Evolutionary conservation across 2,113 vertebrate species (phyloP), one percentile per base, ranked within the genome.

Genomic region (Aix galericulata): DNA sequence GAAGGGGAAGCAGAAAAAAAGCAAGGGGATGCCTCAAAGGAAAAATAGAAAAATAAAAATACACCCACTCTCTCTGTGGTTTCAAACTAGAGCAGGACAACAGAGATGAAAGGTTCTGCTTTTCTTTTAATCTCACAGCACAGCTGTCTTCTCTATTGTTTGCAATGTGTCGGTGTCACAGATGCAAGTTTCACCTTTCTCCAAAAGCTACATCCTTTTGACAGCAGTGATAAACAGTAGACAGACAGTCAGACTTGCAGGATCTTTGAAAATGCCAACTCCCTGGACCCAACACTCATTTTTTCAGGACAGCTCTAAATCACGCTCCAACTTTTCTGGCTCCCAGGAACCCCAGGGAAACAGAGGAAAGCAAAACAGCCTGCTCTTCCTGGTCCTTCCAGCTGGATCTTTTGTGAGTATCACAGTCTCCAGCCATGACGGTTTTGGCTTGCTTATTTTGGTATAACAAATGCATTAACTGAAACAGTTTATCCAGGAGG

Each of bases 61-160:
- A 76, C 50, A 80, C 82, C 73, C 52, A 67, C 55, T 80, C 50
- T 91, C 58, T 93, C 59, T 77, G 79, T 86, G 73, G 53, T 94
- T 95, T 83, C 52, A 74, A 96, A 93, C 59, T 68, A 38, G 75
- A 95, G 46, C 79, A 81, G 52, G 91, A 55, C 72, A 81, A 21
- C 9, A 42, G 56, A 91, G 86, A 95, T 96, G 74, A 97, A 97
- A 95, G 81, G 46, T 60, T 76, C 66, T 87, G 26, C 53, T 91
- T 78, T 77, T 55, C 94, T 83, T 95, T 95, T 94, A 94, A 96
- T 91, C 93, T 96, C 82, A 16, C 46, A 22, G n/a, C 25, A 72
- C 93, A 94, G 79, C 85, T 88, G 85, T 81, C 88, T 95, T 87
- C 26, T 88, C 85, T 91, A 79, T 13, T 85, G 78, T 81, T 88